Evolutionary conservation across 2,797 vertebrate genomes (phyloP).

Genomic region (Cyclura pinguis): DNA sequence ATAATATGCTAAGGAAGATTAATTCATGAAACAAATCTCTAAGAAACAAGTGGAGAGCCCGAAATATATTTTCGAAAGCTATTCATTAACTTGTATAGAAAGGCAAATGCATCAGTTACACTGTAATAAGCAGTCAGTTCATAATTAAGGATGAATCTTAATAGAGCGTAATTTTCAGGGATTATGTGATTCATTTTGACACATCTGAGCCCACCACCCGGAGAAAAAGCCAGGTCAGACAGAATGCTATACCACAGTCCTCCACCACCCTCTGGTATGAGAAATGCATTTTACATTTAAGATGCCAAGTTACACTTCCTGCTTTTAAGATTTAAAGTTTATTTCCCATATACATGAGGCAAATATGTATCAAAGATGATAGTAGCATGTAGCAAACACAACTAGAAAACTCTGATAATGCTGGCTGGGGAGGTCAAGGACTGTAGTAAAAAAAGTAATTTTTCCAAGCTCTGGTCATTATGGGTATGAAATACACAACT

Average conservation of each 20-base stretch:
- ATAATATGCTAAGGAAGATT: neutral
- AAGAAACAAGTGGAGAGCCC: neutral
- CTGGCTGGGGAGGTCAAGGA: too few relatives aligned
- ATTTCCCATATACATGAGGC: neutral
- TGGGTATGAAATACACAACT: too few relatives aligned
- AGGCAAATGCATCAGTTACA: neutral
- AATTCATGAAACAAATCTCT: neutral
- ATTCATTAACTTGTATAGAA: neutral
- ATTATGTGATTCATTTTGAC: neutral
- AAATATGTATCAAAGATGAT: too few relatives aligned
- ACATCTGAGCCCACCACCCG: neutral
- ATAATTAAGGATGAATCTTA: neutral
- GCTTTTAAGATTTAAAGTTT: neutral
- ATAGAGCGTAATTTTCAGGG: neutral
- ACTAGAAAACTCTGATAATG: too few relatives aligned
- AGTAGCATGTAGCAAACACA: too few relatives aligned
- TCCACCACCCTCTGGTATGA: too few relatives aligned
- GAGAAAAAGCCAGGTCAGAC: neutral
- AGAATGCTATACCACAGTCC: neutral
- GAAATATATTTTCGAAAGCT: neutral
- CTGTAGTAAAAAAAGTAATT: too few relatives aligned
- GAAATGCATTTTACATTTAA: too few relatives aligned
- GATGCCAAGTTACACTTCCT: too few relatives aligned
- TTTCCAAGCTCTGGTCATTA: too few relatives aligned
- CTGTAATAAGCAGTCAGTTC: slow-evolving; percentile 3